Conservation (phyloP, 2,797 vertebrate species). For the Enteromius paludinosus region DNA sequence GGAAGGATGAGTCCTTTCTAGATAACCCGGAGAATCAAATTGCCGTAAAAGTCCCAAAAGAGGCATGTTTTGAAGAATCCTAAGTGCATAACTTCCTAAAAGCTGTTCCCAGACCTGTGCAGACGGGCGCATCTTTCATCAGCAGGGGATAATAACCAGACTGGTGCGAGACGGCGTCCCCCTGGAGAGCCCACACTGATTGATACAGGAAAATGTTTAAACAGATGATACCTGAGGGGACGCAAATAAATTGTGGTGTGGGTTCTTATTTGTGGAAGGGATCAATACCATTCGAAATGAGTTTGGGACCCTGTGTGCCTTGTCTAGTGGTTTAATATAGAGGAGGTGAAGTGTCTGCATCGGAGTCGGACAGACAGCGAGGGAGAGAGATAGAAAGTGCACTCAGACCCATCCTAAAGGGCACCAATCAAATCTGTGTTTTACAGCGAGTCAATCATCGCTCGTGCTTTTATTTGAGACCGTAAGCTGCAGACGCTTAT, state of each 20-base stretch:
- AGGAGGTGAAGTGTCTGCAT: constrained; percentile 30
- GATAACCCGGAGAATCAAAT: constrained; percentile 24
- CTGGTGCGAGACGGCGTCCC: constrained; percentile 44
- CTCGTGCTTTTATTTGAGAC: constrained; percentile 32
- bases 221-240: constrained; percentile 65
- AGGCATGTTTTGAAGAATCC: constrained; percentile 34
- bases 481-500: constrained; percentile 10
- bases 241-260: constrained; percentile 63
- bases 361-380: constrained; percentile 1
- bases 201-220: constrained; percentile 67
- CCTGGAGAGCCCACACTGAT: constrained; percentile 50
- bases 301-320: constrained; percentile 55
- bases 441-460: constrained; percentile 56
- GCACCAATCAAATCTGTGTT: constrained; percentile 52
- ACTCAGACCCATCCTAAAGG: constrained; percentile 53
- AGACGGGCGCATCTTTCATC: constrained; percentile 47
- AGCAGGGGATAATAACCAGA: constrained; percentile 51
- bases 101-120: constrained; percentile 45
- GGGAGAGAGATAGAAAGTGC: constrained; percentile 17
- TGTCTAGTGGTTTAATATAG: constrained; percentile 58
- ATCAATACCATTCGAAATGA: constrained; percentile 66
- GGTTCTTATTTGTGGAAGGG: constrained; percentile 63
- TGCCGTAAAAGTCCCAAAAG: constrained; percentile 30
- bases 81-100: constrained; percentile 42
- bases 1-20: not conserved